Evolutionary conservation across 2,113 vertebrate species (phyloP).

Genomic region (Ondatra zibethicus): DNA sequence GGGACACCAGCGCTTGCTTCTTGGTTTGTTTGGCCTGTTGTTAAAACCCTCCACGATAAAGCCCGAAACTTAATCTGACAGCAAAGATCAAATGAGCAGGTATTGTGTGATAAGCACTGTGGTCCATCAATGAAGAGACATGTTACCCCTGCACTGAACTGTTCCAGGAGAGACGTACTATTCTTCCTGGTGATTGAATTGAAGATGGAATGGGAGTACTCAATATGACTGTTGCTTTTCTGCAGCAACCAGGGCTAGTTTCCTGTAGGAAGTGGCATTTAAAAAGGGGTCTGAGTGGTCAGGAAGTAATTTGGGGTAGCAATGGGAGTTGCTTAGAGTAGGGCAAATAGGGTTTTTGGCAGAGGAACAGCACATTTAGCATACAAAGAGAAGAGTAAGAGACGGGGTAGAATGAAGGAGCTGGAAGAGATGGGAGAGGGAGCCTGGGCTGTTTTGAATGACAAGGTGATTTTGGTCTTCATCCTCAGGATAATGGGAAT

Average conservation of each 20-base stretch:
- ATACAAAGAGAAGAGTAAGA: not conserved
- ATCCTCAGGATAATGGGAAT: not conserved
- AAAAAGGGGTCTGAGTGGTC: conserved; percentile 31
- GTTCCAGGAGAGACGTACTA: not conserved
- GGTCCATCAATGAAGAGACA: not conserved
- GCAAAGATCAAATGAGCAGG: not conserved
- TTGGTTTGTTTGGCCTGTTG: not conserved
- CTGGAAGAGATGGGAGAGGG: not conserved
- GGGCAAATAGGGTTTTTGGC: not conserved
- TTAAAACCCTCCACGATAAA: not conserved
- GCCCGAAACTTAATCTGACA: not conserved
- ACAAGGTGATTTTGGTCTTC: conserved; percentile 26
- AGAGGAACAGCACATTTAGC: not conserved
- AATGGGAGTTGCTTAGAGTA: not conserved
- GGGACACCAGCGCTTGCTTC: not conserved
- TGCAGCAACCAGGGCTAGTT: not conserved
- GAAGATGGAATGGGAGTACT: not conserved
- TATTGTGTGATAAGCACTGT: not conserved
- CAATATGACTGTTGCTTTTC: not conserved
- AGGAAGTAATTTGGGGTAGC: conserved; percentile 11
- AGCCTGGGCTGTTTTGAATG: not conserved
- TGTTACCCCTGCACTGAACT: not conserved
- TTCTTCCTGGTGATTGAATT: not conserved
- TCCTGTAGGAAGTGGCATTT: conserved; percentile 15
- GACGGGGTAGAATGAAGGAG: not conserved